Conservation (phyloP, 2,888 invertebrate genomes). For the Caenorhabditis angaria region DNA sequence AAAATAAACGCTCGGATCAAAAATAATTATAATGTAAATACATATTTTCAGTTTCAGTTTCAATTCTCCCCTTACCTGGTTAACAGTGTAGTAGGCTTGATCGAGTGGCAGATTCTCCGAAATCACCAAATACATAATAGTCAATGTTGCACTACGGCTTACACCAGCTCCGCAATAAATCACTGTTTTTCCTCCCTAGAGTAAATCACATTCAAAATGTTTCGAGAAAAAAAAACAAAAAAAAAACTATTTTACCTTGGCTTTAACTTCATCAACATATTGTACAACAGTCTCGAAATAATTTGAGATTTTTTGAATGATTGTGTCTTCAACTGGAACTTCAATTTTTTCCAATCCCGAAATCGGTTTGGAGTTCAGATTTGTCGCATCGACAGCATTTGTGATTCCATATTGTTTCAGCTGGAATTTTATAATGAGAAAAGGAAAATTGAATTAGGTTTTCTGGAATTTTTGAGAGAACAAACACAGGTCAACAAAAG, state of each 20-base stretch:
- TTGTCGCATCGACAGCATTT: constrained; percentile 67
- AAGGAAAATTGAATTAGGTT: not conserved
- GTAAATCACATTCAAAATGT: not conserved
- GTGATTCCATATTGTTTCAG: constrained; percentile 62
- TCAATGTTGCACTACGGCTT: constrained; percentile 48
- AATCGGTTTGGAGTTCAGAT: constrained; percentile 52
- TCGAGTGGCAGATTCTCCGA: constrained; percentile 45
- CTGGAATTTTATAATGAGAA: constrained; percentile 21
- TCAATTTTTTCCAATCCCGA: constrained; percentile 32
- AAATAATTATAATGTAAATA: no score
- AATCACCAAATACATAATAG: constrained; percentile 48
- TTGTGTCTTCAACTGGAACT: constrained; percentile 51
- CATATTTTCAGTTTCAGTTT: no score
- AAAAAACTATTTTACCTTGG: constrained; percentile 29
- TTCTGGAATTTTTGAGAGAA: not conserved
- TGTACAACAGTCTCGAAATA: constrained; percentile 52
- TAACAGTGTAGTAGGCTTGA: constrained; percentile 50
- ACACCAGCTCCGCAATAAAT: constrained; percentile 58
- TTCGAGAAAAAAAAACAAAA: not conserved
- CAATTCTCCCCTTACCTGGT: constrained; percentile 27
- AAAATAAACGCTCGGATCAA: no score
- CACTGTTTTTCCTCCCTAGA: constrained; percentile 46
- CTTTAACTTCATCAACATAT: constrained; percentile 53
- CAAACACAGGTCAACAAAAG: not conserved
- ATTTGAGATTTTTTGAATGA: constrained; percentile 39